Conservation (phyloP, 1,140 invertebrate genomes). For the Venturia canescens region DNA sequence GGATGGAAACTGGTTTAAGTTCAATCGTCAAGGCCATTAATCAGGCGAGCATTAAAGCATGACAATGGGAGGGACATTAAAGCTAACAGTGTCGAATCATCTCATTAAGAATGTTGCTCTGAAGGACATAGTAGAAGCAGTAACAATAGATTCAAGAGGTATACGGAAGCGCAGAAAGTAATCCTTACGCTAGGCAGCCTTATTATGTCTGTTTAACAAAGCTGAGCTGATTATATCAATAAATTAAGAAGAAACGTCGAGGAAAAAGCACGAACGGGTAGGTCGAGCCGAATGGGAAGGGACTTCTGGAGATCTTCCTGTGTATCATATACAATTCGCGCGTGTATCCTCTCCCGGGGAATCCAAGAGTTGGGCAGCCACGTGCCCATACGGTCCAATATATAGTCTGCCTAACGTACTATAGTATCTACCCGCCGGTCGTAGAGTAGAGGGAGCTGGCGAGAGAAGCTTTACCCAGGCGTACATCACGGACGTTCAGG, state of each 20-base stretch:
- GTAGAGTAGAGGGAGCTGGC: conserved; percentile 38
- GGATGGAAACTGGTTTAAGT: not conserved
- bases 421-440: conserved; percentile 51
- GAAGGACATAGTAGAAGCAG: not conserved
- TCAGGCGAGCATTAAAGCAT: not conserved
- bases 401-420: conserved; percentile 42
- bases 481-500: conserved; percentile 73
- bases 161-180: conserved; percentile 24
- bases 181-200: conserved; percentile 58
- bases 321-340: conserved; percentile 28
- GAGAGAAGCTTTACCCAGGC: conserved; percentile 68
- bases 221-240: conserved; percentile 75
- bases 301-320: conserved; percentile 40
- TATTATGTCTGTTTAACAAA: conserved; percentile 73
- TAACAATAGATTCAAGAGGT: conserved; percentile 16
- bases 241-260: conserved; percentile 65
- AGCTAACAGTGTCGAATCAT: not conserved
- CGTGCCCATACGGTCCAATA: conserved; percentile 55
- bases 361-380: conserved; percentile 21
- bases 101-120: conserved; percentile 30
- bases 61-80: not conserved
- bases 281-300: conserved; percentile 35
- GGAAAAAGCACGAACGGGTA: not conserved
- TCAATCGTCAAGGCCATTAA: not conserved
- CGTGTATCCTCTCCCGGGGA: conserved; percentile 27